These are phyloP conservation scores for Coenobita brevimanus DNA, from an alignment of 1,140 invertebrate species.

Conservation along the genomic window DNA sequence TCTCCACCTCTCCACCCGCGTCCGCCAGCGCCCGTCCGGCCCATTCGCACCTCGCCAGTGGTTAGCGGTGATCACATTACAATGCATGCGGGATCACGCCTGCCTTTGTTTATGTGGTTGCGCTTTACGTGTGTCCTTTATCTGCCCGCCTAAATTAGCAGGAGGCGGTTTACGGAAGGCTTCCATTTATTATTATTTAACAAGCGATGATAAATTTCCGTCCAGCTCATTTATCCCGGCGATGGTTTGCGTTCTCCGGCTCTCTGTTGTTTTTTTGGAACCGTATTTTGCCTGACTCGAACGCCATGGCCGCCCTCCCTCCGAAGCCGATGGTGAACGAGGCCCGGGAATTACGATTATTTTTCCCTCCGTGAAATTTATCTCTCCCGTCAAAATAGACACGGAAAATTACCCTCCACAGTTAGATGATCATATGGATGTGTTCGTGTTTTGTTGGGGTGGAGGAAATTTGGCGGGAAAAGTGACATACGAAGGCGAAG, in stretches of 20 bases:
- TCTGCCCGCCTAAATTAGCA: not conserved
- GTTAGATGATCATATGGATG: no score
- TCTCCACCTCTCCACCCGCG: not conserved
- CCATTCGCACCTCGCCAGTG: not conserved
- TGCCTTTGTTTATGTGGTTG: not conserved
- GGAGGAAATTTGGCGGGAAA: not conserved
- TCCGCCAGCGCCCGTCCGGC: not conserved
- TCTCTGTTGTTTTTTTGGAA: slow-evolving; percentile 5
- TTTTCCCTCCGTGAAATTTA: no score
- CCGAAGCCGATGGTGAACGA: no score
- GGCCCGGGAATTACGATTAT: no score
- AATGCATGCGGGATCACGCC: not conserved
- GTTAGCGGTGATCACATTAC: not conserved
- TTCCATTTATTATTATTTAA: slow-evolving; percentile 16
- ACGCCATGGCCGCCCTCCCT: not conserved
- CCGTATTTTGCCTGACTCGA: slow-evolving; percentile 27
- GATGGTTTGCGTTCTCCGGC: not conserved
- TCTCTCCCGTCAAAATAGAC: no score
- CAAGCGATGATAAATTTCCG: slow-evolving; percentile 2
- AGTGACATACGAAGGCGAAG: not conserved
- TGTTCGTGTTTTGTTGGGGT: no score
- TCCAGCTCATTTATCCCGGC: not conserved
- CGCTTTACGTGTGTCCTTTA: not conserved
- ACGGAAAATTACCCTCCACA: no score
- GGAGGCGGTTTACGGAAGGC: not conserved